Evolutionary conservation across 2,888 invertebrate species (phyloP), one percentile per base, ranked within the genome.

Genomic region (Falcaria lacertinaria): DNA sequence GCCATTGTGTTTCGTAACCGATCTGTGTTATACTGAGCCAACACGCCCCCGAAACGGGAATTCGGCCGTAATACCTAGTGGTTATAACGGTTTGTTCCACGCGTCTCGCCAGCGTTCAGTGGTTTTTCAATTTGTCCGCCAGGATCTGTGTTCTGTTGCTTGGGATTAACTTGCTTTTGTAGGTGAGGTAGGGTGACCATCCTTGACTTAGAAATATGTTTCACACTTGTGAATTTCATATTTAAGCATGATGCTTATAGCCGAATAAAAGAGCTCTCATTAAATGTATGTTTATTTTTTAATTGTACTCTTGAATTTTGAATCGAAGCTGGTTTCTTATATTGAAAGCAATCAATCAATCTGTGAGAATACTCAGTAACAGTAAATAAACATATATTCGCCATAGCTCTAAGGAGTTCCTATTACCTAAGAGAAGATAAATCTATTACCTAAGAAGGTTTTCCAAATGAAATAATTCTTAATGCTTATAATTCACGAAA

Each of bases 1-100:
- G 59, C 69, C 70, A 73, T 80, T 82, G 74, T 75, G 71, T 77
- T 72, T 71, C 71, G 74, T 70, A 76, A 71, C 75, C 69, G 73
- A 74, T 72, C 72, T 71, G 67, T 68, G 63, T 71, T 71, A 70
- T 74, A 69, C 59, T 54, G 54, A 49, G 45, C 40, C 34, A 52
- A 52, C 59, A 41, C 57, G 59, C 43, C 34, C n/a, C 43, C 52
- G 51, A 49, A 49, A 47, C 54, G 56, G 52, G 60, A 57, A 58
- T 63, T 60, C 54, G 53, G 44, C 46, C 56, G 55, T 58, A 59
- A 57, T 57, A 51, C 48, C 53, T 54, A 57, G 52, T 56, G 54
- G 64, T 57, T 57, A 59, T 57, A 51, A 48, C 52, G 58, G 57
- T 54, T 37, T 25, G 25, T 33, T 33, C 38, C 55, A 49, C 48